A percentile compares a stretch with the other conserved stretches of the same genome.
Evolutionary conservation across 2,113 vertebrate species (phyloP).

Genomic region (Trachemys scripta): DNA sequence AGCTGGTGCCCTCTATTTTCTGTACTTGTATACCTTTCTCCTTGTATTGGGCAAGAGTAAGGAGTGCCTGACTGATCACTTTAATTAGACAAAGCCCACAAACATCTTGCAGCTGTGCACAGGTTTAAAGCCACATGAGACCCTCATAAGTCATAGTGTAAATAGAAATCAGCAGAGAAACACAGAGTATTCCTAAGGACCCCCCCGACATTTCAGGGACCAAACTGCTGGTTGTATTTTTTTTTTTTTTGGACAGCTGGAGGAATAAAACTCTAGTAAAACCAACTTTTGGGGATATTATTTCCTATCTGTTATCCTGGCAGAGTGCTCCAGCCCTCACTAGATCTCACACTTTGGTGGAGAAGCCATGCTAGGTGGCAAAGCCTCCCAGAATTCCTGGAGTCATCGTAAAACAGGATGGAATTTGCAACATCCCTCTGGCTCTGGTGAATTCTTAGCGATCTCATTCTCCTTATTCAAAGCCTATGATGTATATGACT

Average conservation of each 20-base stretch:
- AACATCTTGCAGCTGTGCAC: not conserved
- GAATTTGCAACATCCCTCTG: not conserved
- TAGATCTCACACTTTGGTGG: not conserved
- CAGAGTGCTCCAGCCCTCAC: not conserved
- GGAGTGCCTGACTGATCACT: not conserved
- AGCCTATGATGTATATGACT: not conserved
- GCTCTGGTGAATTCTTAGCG: not conserved
- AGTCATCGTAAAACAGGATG: not conserved
- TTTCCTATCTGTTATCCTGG: not conserved
- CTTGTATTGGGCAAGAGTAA: not conserved
- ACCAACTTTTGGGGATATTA: not conserved
- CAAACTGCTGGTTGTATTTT: not conserved
- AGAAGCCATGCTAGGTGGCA: not conserved
- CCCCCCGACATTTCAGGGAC: not conserved
- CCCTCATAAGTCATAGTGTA: not conserved
- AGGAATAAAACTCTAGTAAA: not conserved
- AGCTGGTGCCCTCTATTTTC: not conserved
- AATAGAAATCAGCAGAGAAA: not conserved
- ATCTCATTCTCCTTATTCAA: not conserved
- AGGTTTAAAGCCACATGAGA: not conserved
- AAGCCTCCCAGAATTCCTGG: not conserved
- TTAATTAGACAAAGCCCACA: rapidly evolving
- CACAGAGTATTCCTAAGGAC: rapidly evolving
- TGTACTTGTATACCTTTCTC: not conserved
- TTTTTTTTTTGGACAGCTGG: not conserved